phyloP scores from a whole-genome alignment of 2,797 vertebrate species.

The Botia almorhae region DNA sequence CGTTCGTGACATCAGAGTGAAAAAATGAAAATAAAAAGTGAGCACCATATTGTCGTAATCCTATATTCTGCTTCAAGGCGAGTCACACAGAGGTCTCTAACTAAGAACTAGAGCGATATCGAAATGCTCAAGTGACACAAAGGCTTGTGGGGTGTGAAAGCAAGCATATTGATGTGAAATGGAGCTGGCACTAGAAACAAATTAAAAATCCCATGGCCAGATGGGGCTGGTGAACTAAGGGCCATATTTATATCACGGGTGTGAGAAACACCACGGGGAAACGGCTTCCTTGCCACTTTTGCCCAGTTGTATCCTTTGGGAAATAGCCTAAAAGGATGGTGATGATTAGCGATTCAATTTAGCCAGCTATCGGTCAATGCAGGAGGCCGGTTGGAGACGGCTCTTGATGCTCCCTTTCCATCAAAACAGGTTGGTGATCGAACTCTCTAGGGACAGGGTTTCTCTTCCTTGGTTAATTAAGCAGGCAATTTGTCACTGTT shows the following conservation, averaged over 20 bases:
- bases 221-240: slow-evolving; percentile 69
- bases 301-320: slow-evolving; percentile 55
- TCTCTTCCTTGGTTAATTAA: slow-evolving; percentile 79
- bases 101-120: slow-evolving; percentile 31
- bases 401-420: slow-evolving; percentile 64
- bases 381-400: slow-evolving; percentile 55
- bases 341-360: slow-evolving; percentile 84
- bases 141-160: slow-evolving; percentile 75
- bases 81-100: slow-evolving; percentile 68
- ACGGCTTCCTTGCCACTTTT: slow-evolving; percentile 37
- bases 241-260: slow-evolving; percentile 69
- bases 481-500: slow-evolving; percentile 72
- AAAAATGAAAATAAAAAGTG: slow-evolving; percentile 19
- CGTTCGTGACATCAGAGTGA: neutral
- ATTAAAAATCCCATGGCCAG: slow-evolving; percentile 75
- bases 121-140: slow-evolving; percentile 50
- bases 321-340: slow-evolving; percentile 71
- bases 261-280: slow-evolving; percentile 46
- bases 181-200: slow-evolving; percentile 66
- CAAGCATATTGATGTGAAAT: slow-evolving; percentile 75
- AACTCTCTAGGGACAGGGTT: slow-evolving; percentile 58
- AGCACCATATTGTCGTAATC: slow-evolving; percentile 55
- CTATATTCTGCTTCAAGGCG: slow-evolving; percentile 66
- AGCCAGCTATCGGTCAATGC: slow-evolving; percentile 78
- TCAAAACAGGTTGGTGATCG: slow-evolving; percentile 66